These are phyloP conservation scores for Megalops atlanticus DNA, from an alignment of 2,113 vertebrate genomes.

Conservation along the genomic window DNA sequence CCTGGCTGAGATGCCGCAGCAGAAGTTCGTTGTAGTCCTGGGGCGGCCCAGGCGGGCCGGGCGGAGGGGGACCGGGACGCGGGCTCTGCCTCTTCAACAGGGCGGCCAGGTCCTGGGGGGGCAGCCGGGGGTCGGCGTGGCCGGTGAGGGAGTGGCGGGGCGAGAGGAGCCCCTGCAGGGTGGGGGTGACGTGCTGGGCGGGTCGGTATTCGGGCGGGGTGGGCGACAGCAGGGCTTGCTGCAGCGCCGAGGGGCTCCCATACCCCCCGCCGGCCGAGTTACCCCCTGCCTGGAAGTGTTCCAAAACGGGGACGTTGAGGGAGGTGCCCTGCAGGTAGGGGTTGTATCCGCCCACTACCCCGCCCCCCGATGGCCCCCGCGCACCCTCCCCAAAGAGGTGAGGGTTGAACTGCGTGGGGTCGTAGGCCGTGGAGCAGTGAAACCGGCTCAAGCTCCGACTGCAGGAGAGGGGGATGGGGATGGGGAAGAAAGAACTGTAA, in stretches of 20 bases:
- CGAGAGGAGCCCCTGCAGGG: constrained; percentile 93
- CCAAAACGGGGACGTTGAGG: constrained; percentile 79
- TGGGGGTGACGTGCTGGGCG: constrained; percentile 88
- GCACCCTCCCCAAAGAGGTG: constrained; percentile 75
- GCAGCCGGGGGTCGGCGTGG: constrained; percentile 86
- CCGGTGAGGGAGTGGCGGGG: constrained; percentile 94
- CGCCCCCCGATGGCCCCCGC: constrained; percentile 66
- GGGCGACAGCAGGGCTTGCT: constrained; percentile 94
- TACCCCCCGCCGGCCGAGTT: constrained; percentile 51
- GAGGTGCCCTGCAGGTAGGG: constrained; percentile 75
- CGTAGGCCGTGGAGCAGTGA: constrained; percentile 80
- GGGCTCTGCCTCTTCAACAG: constrained; percentile 84
- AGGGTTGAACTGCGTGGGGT: constrained; percentile 88
- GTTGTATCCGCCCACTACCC: constrained; percentile 67
- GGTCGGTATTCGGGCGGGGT: constrained; percentile 90
- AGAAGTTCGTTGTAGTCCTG: constrained; percentile 85
- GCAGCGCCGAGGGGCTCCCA: constrained; percentile 82
- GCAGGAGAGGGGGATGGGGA: constrained; percentile 6
- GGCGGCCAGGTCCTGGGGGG: constrained; percentile 86
- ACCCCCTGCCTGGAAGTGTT: constrained; percentile 76
- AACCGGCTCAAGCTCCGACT: constrained; percentile 85
- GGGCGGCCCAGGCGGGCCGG: constrained; percentile 19
- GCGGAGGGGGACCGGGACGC: constrained; percentile 64
- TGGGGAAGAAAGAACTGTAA: constrained; percentile 11
- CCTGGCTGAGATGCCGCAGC: constrained; percentile 86